Evolutionary conservation across 2,113 vertebrate genomes (phyloP).

Genomic region (Urocolius indicus): DNA sequence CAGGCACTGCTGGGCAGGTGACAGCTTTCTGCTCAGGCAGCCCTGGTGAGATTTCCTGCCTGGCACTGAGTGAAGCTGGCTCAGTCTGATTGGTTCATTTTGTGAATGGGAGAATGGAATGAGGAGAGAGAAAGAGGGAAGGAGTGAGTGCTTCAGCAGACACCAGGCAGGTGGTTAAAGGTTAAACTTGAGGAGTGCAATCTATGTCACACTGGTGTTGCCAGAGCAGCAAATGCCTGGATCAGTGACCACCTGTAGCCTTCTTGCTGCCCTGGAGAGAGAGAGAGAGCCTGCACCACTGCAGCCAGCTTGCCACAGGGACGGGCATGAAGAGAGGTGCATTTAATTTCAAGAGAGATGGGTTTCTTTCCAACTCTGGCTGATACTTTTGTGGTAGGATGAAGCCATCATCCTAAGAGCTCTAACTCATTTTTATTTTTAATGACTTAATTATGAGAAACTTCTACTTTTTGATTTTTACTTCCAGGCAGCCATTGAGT

Average conservation of each 20-base stretch:
- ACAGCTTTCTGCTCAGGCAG: background rate
- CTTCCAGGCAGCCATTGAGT: background rate
- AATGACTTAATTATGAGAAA: background rate
- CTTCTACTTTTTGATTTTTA: background rate
- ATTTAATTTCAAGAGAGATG: background rate
- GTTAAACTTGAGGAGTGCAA: rapidly evolving
- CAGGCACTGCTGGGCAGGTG: background rate
- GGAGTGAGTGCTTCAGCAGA: background rate
- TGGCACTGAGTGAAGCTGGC: too few relatives aligned
- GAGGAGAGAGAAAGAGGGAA: background rate
- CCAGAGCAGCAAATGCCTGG: rapidly evolving
- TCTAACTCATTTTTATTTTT: background rate
- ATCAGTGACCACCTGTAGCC: background rate
- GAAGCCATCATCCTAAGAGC: background rate
- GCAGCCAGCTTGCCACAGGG: rapidly evolving
- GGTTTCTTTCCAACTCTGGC: background rate
- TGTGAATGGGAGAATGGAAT: background rate
- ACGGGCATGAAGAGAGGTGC: rapidly evolving
- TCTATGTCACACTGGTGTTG: background rate
- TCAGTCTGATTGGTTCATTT: background rate
- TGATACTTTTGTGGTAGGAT: rapidly evolving
- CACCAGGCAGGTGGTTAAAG: background rate
- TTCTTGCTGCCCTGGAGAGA: background rate
- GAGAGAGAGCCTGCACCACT: background rate
- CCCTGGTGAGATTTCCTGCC: background rate